phyloP scores from a whole-genome alignment of 2,113 vertebrate species.

The Narcine bancroftii region DNA sequence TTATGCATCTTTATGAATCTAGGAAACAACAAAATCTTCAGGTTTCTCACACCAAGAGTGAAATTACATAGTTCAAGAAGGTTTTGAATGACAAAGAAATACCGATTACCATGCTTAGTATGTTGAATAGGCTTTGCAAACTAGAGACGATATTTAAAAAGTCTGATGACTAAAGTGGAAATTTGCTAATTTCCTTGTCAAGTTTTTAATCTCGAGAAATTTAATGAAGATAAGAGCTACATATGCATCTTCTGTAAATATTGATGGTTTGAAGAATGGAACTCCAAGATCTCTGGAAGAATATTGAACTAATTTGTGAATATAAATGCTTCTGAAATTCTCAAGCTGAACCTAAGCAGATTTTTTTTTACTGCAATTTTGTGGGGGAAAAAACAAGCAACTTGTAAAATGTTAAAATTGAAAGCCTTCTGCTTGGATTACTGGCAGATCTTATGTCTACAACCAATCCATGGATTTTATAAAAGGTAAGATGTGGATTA shows the following conservation, averaged over 20 bases:
- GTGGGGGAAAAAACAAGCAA: background rate
- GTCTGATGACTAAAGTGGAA: background rate
- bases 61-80: slow-evolving; percentile 7
- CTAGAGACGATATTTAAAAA: slow-evolving; percentile 1
- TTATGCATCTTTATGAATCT: slow-evolving; percentile 25
- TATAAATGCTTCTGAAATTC: background rate
- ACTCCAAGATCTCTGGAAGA: background rate
- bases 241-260: background rate
- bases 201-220: background rate
- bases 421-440: slow-evolving; percentile 96
- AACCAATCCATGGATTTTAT: slow-evolving; percentile 82
- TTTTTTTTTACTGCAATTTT: background rate
- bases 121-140: background rate
- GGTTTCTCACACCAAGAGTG: slow-evolving; percentile 20
- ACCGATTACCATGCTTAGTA: slow-evolving; percentile 26
- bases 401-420: slow-evolving; percentile 78
- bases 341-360: background rate
- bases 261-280: slow-evolving; percentile 3
- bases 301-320: background rate
- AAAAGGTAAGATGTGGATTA: slow-evolving; percentile 70
- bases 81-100: slow-evolving; percentile 20
- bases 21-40: slow-evolving; percentile 12
- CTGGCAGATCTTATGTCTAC: slow-evolving; percentile 91
- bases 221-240: background rate
- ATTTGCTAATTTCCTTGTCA: slow-evolving; percentile 19